phyloP scores from a whole-genome alignment of 2,888 invertebrate genomes.

The Caenorhabditis becei region DNA sequence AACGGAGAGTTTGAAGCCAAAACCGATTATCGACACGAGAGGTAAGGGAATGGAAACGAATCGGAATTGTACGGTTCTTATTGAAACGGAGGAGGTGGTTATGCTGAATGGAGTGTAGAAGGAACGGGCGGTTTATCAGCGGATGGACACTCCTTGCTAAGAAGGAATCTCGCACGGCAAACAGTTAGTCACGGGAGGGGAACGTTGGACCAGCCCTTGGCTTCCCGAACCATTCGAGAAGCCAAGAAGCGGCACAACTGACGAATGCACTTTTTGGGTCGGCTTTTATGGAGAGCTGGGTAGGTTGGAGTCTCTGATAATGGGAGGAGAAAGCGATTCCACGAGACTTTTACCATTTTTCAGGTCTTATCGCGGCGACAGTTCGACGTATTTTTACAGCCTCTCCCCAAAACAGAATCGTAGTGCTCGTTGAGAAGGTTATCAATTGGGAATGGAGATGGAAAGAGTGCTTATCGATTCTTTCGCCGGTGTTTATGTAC shows the following conservation, averaged over 20 bases:
- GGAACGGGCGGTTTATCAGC: conserved; percentile 1
- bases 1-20: conserved; percentile 9
- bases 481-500: conserved; percentile 28
- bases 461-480: conserved; percentile 41
- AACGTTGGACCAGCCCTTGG: background rate
- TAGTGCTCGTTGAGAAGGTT: conserved; percentile 1
- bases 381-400: background rate
- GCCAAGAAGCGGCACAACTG: background rate
- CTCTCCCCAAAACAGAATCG: conserved; percentile 12
- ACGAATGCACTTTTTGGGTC: too few relatives aligned
- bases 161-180: conserved; percentile 3
- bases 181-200: conserved; percentile 24
- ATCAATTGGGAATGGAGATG: conserved; percentile 1
- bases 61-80: conserved; percentile 5
- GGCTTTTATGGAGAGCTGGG: too few relatives aligned
- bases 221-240: background rate
- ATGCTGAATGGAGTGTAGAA: background rate
- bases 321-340: too few relatives aligned
- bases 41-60: background rate
- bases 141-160: conserved; percentile 18
- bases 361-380: background rate
- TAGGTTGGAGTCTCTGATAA: too few relatives aligned
- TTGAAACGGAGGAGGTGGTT: background rate
- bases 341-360: too few relatives aligned
- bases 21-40: conserved; percentile 48